Percentiles rank a stretch among this genome's conserved stretches.
Conservation (phyloP, 2,113 vertebrate species). For the Equus przewalskii region DNA sequence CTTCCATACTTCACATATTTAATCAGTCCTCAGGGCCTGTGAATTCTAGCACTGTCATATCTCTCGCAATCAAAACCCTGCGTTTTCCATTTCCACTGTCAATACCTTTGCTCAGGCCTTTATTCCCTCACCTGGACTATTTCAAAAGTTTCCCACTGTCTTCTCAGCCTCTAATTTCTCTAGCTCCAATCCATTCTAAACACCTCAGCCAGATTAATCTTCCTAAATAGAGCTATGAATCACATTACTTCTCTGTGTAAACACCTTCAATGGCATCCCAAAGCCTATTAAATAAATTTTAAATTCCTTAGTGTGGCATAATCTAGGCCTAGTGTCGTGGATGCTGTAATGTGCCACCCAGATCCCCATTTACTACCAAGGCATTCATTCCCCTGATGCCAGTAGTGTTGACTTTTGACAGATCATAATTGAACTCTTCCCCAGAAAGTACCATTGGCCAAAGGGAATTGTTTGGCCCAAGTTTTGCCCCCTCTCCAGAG, state of each 20-base stretch:
- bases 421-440: constrained; percentile 12
- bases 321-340: not conserved
- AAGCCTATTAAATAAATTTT: constrained; percentile 41
- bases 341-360: not conserved
- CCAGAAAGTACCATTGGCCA: constrained; percentile 49
- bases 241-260: constrained; percentile 55
- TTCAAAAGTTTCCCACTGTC: constrained; percentile 61
- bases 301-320: constrained; percentile 23
- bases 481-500: not conserved
- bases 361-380: not conserved
- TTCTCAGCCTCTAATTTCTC: constrained; percentile 50
- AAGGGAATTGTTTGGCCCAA: constrained; percentile 21
- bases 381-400: not conserved
- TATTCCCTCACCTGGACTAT: constrained; percentile 63
- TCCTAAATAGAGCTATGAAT: constrained; percentile 50
- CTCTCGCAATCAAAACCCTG: constrained; percentile 14
- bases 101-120: constrained; percentile 46
- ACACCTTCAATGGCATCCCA: constrained; percentile 4
- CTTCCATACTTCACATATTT: not conserved
- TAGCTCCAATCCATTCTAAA: constrained; percentile 54
- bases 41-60: constrained; percentile 43
- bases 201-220: constrained; percentile 51
- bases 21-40: not conserved
- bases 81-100: constrained; percentile 42
- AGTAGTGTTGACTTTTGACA: constrained; percentile 20